Conservation (phyloP, 1,140 invertebrate species). For the Drosophila nannoptera region DNA sequence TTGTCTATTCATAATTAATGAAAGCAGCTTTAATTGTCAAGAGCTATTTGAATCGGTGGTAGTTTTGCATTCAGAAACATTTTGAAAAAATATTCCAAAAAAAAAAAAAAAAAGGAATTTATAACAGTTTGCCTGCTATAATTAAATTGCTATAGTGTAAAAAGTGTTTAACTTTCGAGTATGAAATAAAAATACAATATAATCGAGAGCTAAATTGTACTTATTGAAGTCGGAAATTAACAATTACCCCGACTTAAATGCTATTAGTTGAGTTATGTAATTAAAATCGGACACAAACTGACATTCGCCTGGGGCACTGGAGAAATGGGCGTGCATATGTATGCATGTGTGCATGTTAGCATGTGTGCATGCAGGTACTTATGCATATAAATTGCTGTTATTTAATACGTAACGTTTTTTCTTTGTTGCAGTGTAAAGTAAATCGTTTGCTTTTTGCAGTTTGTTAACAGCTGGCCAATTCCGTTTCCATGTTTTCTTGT, state of each 20-base stretch:
- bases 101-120: conserved; percentile 4
- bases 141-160: neutral
- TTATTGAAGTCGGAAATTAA: neutral
- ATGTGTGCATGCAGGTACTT: neutral
- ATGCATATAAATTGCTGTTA: conserved; percentile 28
- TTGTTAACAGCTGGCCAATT: conserved; percentile 59
- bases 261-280: conserved; percentile 36
- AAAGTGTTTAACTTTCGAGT: neutral
- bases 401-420: conserved; percentile 10
- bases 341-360: conserved; percentile 1
- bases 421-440: conserved; percentile 51
- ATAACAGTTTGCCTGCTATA: no score
- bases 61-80: conserved; percentile 36
- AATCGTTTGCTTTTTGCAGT: conserved; percentile 52
- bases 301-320: conserved; percentile 2
- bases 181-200: conserved; percentile 7
- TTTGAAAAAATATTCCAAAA: conserved; percentile 5
- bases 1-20: conserved; percentile 43
- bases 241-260: conserved; percentile 33
- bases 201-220: neutral
- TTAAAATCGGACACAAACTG: conserved; percentile 24
- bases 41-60: conserved; percentile 69
- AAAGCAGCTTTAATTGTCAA: conserved; percentile 49
- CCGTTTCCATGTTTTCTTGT: conserved; percentile 43
- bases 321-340: neutral